Base-by-base conservation (phyloP, 2,888 invertebrate genomes). In the Drosophila recens region DNA sequence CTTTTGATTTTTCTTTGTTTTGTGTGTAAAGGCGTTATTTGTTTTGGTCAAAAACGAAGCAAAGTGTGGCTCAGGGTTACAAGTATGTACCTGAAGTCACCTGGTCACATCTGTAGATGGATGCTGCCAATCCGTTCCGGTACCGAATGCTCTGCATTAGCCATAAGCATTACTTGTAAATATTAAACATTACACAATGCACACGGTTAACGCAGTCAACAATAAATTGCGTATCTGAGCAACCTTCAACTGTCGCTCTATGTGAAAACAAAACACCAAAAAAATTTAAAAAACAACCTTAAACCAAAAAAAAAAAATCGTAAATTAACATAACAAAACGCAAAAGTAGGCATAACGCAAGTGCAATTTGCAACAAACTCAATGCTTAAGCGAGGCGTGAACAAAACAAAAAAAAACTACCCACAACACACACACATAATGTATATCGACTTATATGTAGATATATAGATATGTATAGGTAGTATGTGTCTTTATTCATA, bases 321-420 rank as follows among this genome's bases (percentile, higher is more conserved):
- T 74, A 82, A 85, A 85, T 85, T 82, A 86, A 75, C 79, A 77
- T 75, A 76, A 79, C 71, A 80, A 71, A 69, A 52, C 67, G 65
- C 73, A 75, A 74, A 82, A 67, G 61, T 58, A 58, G 65, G 67
- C 70, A 73, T 69, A 83, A 63, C 73, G 65, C 84, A 73, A 80
- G 58, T 86, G 86, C 86, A 87, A 87, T 87, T 86, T 86, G 86
- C 83, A 86, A 83, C 79, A 79, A 85, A 85, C 77, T 65, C 57
- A 58, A 75, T 66, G 56, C 30, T 53, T 66, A 58, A 77, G 53
- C 67, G 72, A 51, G 66, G 80, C 78, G 81, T 75, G 72, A 82
- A 87, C 59, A 57, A 34, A 45, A 76, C 27, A 27, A 72, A 78
- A 30, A 66, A 42, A 77, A n/a, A n/a, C n/a, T n/a, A n/a, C n/a